Evolutionary conservation across 2,797 vertebrate genomes (phyloP), one percentile per base, ranked within the genome.

Genomic region (Amphiprion clarkii): DNA sequence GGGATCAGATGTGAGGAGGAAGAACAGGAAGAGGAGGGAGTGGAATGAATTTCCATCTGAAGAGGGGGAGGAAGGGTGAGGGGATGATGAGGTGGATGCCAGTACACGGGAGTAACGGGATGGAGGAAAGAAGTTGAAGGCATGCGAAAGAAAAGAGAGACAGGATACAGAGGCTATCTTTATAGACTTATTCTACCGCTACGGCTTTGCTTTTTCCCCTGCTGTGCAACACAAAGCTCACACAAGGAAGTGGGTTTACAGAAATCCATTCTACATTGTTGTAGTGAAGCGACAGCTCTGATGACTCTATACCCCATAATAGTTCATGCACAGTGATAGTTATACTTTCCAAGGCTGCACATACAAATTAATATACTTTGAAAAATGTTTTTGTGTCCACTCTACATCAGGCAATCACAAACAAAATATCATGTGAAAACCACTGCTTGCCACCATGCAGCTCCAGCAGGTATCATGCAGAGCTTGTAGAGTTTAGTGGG

Each of bases 151-250:
- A 92, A 78, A 90, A 91, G 83, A 94, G 74, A 94, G 81, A 93
- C 91, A 94, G 92, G 91, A 94, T 91, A 93, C 77, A 91, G 74
- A 94, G 64, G 77, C 88, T 88, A 82, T 91, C 90, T 94, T 92
- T 87, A 87, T 76, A 83, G 88, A 85, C 68, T 88, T 53, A 79
- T 77, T 78, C 84, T 80, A 79, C 83, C 52, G 53, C 81, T 66
- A 40, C 14, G 55, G 76, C 71, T 85, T 58, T n/a, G 67, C 14
- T 56, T 59, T 78, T 27, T 17, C 65, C 75, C 73, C 69, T 44
- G 76, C 88, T 75, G 84, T 67, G 84, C 80, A 83, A 89, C 60
- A 90, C 84, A 89, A 86, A 27, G 63, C 77, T 81, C 78, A 85
- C 29, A 53, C 31, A 46, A 66, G 76, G 66, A 90, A 74, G 74